Conservation (phyloP, 2,113 vertebrate species). For the Xyliphius kryptos region DNA sequence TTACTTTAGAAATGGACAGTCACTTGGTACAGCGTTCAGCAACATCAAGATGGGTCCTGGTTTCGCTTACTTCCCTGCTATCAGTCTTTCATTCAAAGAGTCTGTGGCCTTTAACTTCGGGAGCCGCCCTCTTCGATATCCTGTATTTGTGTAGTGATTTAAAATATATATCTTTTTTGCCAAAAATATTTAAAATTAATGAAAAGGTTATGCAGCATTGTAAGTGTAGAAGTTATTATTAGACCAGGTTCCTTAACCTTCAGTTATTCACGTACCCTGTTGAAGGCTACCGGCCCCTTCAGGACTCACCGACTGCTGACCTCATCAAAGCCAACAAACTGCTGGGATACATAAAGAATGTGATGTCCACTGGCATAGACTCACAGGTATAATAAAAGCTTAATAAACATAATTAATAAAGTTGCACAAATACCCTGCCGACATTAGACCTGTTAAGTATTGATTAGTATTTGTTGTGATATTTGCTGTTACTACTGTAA, state of each 20-base stretch:
- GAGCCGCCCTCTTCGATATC: slow-evolving; percentile 96
- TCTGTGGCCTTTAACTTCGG: slow-evolving; percentile 97
- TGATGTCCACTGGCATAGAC: slow-evolving; percentile 77
- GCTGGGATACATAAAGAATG: slow-evolving; percentile 79
- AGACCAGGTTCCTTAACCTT: slow-evolving; percentile 63
- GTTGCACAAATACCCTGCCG: too few relatives aligned
- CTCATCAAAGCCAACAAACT: slow-evolving; percentile 79
- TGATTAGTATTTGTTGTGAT: too few relatives aligned
- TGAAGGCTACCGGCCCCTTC: slow-evolving; percentile 83
- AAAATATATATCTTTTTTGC: too few relatives aligned
- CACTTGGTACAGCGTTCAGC: slow-evolving; percentile 85
- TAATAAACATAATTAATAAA: too few relatives aligned
- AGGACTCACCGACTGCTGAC: slow-evolving; percentile 79
- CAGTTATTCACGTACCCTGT: slow-evolving; percentile 76
- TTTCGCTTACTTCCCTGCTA: slow-evolving; percentile 93
- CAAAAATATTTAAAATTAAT: too few relatives aligned
- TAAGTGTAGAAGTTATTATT: background rate
- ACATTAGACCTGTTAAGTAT: too few relatives aligned
- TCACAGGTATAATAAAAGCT: slow-evolving; percentile 69
- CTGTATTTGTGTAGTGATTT: slow-evolving; percentile 50
- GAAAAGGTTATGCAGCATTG: too few relatives aligned
- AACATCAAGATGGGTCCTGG: slow-evolving; percentile 83
- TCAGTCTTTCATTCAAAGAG: slow-evolving; percentile 97
- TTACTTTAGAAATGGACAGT: slow-evolving; percentile 80
- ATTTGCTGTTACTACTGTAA: too few relatives aligned